These are phyloP conservation scores for Pelecanoides urinatrix DNA, from an alignment of 2,113 vertebrate species.

Conservation along the genomic window DNA sequence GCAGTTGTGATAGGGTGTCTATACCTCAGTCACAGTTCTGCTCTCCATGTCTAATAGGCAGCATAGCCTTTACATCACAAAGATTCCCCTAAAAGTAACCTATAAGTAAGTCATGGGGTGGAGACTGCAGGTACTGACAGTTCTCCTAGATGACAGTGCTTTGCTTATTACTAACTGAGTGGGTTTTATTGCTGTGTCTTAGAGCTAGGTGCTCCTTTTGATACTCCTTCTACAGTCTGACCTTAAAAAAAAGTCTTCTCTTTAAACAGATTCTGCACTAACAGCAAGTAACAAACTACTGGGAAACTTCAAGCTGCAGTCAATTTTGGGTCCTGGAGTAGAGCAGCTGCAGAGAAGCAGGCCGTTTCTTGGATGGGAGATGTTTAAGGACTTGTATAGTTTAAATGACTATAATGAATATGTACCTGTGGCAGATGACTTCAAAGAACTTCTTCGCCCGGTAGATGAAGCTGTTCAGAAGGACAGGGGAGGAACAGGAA, in stretches of 20 bases:
- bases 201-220: not conserved
- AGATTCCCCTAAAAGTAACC: not conserved
- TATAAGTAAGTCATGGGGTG: not conserved
- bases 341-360: slow-evolving; percentile 30
- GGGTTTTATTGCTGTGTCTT: not conserved
- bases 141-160: not conserved
- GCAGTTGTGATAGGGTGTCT: not conserved
- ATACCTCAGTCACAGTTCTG: not conserved
- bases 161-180: not conserved
- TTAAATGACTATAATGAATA: slow-evolving; percentile 52
- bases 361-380: slow-evolving; percentile 16
- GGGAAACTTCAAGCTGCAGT: slow-evolving; percentile 35
- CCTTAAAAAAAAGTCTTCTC: not conserved
- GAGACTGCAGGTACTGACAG: too few species aligned
- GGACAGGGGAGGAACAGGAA: not conserved
- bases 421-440: not conserved
- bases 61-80: not conserved
- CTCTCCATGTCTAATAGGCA: not conserved
- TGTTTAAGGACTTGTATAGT: slow-evolving; percentile 65
- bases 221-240: not conserved
- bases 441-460: slow-evolving; percentile 20
- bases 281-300: slow-evolving; percentile 40
- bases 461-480: slow-evolving; percentile 26
- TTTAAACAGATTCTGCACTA: slow-evolving; percentile 66
- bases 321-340: not conserved